Conservation (phyloP, 2,888 invertebrate species). For the Ditula angustiorana region DNA sequence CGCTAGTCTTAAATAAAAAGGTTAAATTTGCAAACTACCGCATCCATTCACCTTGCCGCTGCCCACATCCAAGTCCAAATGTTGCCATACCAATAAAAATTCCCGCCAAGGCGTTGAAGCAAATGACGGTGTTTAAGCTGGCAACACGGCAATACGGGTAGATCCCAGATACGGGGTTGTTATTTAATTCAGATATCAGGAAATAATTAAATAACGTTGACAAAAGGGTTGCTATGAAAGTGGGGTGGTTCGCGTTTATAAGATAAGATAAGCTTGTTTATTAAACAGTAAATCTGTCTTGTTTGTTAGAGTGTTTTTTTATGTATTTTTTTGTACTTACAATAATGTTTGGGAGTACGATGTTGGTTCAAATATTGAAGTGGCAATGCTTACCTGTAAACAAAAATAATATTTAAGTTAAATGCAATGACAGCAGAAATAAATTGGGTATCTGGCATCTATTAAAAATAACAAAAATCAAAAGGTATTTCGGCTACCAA, state of each 20-base stretch:
- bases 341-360: not conserved
- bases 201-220: conserved; percentile 31
- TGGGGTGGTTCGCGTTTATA: not conserved
- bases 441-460: too few species aligned
- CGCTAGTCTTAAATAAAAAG: not conserved
- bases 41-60: conserved; percentile 46
- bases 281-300: not conserved
- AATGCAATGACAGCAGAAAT: too few species aligned
- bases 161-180: conserved; percentile 21
- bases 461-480: too few species aligned
- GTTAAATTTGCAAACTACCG: conserved; percentile 43
- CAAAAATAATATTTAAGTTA: too few species aligned
- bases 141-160: conserved; percentile 29
- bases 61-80: conserved; percentile 47
- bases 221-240: conserved; percentile 17
- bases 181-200: conserved; percentile 22
- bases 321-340: not conserved
- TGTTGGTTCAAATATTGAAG: not conserved
- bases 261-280: conserved; percentile 15
- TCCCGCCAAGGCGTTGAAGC: conserved; percentile 72
- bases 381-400: not conserved
- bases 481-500: too few species aligned
- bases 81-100: conserved; percentile 66
- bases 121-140: conserved; percentile 59
- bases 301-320: not conserved